Percentiles rank a stretch among this genome's conserved stretches.
Conservation (phyloP, 2,113 vertebrate species). For the Hypocryptadius cinnamomeus region DNA sequence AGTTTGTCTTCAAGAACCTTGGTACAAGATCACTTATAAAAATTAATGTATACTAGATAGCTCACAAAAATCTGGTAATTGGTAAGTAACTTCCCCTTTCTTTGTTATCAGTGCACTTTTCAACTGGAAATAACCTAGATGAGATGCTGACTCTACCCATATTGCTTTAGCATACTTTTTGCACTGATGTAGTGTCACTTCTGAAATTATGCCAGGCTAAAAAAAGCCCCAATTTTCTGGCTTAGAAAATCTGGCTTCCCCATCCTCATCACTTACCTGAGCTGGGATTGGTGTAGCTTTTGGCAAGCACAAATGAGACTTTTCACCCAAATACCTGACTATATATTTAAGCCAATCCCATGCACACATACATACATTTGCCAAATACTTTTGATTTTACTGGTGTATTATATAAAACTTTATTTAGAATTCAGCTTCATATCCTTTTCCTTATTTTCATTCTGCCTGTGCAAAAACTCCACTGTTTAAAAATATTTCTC, state of each 20-base stretch:
- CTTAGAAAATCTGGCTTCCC: slow-evolving; percentile 16
- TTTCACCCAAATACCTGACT: slow-evolving; percentile 16
- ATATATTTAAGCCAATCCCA: not conserved
- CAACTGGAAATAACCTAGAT: not conserved
- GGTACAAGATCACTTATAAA: not conserved
- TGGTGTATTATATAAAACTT: not conserved
- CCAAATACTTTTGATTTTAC: not conserved
- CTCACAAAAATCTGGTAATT: not conserved
- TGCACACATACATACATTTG: not conserved
- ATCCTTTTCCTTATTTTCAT: not conserved
- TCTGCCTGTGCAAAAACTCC: not conserved
- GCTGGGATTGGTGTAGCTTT: slow-evolving; percentile 20
- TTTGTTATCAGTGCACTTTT: not conserved
- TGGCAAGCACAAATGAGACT: slow-evolving; percentile 14
- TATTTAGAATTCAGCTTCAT: not conserved
- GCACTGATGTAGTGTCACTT: slow-evolving; percentile 23
- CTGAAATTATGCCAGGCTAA: slow-evolving; percentile 40
- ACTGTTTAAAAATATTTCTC: not conserved
- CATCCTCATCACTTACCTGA: not conserved
- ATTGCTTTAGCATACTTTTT: not conserved
- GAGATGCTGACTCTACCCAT: not conserved
- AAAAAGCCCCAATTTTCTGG: not conserved
- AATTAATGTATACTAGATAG: not conserved
- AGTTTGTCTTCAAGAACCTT: not conserved
- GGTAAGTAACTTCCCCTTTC: not conserved